These are phyloP conservation scores for Macrobrachium nipponense DNA, from an alignment of 1,140 invertebrate species.

Conservation along the genomic window DNA sequence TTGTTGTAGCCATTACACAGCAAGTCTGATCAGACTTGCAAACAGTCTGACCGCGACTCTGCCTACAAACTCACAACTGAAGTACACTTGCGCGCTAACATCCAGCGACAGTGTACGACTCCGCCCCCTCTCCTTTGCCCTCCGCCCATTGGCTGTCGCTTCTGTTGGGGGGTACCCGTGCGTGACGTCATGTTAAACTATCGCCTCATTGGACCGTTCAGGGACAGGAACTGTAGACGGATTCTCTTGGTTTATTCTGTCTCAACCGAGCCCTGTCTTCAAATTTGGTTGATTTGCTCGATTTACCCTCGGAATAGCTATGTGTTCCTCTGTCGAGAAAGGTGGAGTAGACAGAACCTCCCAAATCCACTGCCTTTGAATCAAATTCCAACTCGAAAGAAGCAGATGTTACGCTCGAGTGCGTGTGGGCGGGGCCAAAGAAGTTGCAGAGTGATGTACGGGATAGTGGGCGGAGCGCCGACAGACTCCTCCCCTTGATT, in stretches of 20 bases:
- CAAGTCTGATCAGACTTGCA: conserved; percentile 62
- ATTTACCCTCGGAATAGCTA: background rate
- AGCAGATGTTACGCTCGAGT: conserved; percentile 58
- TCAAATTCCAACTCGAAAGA: conserved; percentile 49
- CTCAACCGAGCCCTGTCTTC: conserved; percentile 38
- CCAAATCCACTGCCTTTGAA: conserved; percentile 35
- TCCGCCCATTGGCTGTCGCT: conserved; percentile 12
- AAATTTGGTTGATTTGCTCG: conserved; percentile 11
- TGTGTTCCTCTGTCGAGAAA: background rate
- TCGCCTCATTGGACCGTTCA: conserved; percentile 40
- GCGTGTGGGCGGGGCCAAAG: conserved; percentile 46
- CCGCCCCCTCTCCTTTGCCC: conserved; percentile 8
- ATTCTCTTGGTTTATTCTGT: conserved; percentile 49
- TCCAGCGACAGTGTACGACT: conserved; percentile 27
- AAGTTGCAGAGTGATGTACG: conserved; percentile 51
- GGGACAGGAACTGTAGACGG: conserved; percentile 58
- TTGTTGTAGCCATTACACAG: conserved; percentile 64
- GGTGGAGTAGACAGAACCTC: background rate
- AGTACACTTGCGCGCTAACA: conserved; percentile 56
- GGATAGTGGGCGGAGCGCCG: conserved; percentile 27
- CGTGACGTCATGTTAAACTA: conserved; percentile 51
- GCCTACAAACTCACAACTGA: conserved; percentile 64
- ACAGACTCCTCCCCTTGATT: conserved; percentile 39
- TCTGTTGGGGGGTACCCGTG: conserved; percentile 23
- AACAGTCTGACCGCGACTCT: conserved; percentile 62